Evolutionary conservation across 2,888 invertebrate species (phyloP).

Genomic region (Atethmia centrago): DNA sequence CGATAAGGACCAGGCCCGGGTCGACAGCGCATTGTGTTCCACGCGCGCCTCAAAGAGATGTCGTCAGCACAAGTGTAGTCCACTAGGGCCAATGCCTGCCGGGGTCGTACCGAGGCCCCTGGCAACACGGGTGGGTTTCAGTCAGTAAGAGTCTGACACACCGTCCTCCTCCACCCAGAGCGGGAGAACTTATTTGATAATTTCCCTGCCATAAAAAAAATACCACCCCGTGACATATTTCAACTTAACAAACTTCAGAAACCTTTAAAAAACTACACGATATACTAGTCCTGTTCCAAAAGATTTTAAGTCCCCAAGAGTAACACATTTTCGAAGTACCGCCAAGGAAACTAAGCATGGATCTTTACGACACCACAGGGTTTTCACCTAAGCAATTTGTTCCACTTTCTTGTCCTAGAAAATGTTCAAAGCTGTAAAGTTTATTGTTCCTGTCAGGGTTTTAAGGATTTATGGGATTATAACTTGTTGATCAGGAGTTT

Average conservation of each 20-base stretch:
- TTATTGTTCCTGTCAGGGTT: conserved; percentile 71
- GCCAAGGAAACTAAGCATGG: conserved; percentile 75
- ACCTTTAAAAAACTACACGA: conserved; percentile 22
- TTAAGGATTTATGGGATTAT: conserved; percentile 70
- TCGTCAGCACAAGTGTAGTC: too few species aligned
- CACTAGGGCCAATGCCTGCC: too few species aligned
- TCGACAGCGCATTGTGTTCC: too few species aligned
- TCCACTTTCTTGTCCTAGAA: conserved; percentile 74
- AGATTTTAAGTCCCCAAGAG: conserved; percentile 69
- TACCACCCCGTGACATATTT: background rate
- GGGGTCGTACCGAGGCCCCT: too few species aligned
- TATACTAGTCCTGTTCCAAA: conserved; percentile 52
- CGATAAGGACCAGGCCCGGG: too few species aligned
- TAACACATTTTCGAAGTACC: conserved; percentile 77
- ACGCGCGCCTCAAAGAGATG: too few species aligned
- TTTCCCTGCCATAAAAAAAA: too few species aligned
- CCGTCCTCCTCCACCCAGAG: too few species aligned
- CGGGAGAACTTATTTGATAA: too few species aligned
- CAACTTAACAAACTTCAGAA: conserved; percentile 6
- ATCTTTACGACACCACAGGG: conserved; percentile 82
- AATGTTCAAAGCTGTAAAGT: conserved; percentile 73
- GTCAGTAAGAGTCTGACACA: too few species aligned
- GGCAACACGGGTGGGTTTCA: too few species aligned
- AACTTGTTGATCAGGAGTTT: conserved; percentile 68
- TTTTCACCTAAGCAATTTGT: conserved; percentile 80